Conservation (phyloP, 1,140 invertebrate genomes). For the Trigoniulus corallinus region DNA sequence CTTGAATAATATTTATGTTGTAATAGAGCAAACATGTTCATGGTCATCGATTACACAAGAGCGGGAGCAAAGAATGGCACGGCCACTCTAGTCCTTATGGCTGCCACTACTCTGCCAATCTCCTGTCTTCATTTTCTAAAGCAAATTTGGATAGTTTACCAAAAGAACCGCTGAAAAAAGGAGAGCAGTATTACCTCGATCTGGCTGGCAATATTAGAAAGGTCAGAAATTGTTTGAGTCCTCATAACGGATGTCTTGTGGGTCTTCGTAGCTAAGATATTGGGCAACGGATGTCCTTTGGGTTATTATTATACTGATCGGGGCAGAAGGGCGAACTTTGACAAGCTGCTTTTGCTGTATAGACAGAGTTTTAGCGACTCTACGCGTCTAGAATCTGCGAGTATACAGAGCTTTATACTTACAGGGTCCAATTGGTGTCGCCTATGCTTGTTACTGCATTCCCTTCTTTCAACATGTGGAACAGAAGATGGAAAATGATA, state of each 20-base stretch:
- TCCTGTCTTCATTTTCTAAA: conserved; percentile 62
- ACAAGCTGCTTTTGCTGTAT: background rate
- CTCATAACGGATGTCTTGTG: too few relatives aligned
- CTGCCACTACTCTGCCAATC: conserved; percentile 63
- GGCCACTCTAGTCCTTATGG: conserved; percentile 51
- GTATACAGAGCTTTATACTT: conserved; percentile 9
- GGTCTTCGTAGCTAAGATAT: too few relatives aligned
- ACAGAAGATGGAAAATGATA: conserved; percentile 63
- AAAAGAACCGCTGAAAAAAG: conserved; percentile 62
- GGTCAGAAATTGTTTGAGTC: too few relatives aligned
- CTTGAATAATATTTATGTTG: too few relatives aligned
- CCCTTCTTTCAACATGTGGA: conserved; percentile 75
- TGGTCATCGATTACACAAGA: conserved; percentile 10
- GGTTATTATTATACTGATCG: conserved; percentile 8
- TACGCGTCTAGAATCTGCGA: background rate
- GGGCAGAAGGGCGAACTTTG: too few relatives aligned
- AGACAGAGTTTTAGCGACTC: background rate
- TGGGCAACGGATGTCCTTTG: background rate
- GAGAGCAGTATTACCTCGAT: conserved; percentile 88
- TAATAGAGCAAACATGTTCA: conserved; percentile 13
- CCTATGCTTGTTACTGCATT: conserved; percentile 64
- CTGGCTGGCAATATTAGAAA: conserved; percentile 91
- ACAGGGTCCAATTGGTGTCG: conserved; percentile 68
- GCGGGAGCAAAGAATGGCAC: background rate
- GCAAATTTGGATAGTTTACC: conserved; percentile 68